phyloP scores from a whole-genome alignment of 2,888 invertebrate genomes.

The Cynaeus angustus region DNA sequence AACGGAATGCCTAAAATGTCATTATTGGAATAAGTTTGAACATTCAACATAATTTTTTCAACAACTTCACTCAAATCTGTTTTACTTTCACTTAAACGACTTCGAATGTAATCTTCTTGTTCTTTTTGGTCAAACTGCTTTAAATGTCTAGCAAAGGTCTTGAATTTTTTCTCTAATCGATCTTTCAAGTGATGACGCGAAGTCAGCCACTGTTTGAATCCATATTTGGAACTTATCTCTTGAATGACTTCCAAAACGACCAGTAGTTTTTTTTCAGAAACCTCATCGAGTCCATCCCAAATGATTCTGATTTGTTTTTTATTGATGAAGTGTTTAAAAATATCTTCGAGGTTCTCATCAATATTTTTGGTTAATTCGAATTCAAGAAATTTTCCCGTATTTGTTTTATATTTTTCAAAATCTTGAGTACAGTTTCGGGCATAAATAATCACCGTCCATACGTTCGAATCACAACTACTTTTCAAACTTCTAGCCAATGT shows the following conservation, averaged over 20 bases:
- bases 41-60: not conserved
- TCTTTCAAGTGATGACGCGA: not conserved
- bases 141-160: not conserved
- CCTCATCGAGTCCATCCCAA: conserved; percentile 20
- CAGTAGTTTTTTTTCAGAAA: not conserved
- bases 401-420: no score
- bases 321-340: not conserved
- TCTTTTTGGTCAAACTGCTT: conserved; percentile 1
- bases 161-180: not conserved
- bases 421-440: not conserved
- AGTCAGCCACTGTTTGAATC: conserved; percentile 12
- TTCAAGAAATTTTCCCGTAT: not conserved
- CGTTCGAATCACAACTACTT: not conserved
- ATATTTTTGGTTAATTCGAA: not conserved
- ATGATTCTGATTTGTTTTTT: not conserved
- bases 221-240: not conserved
- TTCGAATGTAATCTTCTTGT: conserved; percentile 2
- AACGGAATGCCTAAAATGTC: conserved; percentile 14
- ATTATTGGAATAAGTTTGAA: not conserved
- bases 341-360: not conserved
- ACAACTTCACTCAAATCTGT: not conserved
- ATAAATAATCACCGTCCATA: conserved; percentile 12
- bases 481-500: conserved; percentile 7
- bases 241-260: not conserved
- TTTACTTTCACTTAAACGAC: not conserved